Evolutionary conservation across 2,888 invertebrate genomes (phyloP), one percentile per base, ranked within the genome.

Genomic region (Patella depressa): DNA sequence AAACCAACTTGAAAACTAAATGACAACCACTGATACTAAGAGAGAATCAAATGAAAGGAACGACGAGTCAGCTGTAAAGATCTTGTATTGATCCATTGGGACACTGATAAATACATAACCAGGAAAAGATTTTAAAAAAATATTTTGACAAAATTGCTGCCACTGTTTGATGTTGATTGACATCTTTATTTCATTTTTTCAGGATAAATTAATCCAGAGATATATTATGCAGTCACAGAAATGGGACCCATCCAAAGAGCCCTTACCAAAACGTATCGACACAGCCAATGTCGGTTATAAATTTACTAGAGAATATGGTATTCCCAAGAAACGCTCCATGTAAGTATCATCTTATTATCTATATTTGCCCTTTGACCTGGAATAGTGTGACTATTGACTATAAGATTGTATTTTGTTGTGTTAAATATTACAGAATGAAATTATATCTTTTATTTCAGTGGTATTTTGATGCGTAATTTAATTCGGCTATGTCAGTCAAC

Each of bases 191-290:
- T 7, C 17, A 55, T n/a, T 73, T 45, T 72, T 15, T 17, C 83
- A 90, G 90, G 86, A 89, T 81, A 77, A 79, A 53, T 73, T 87
- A 73, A 80, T 89, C 11, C 89, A 89, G 80, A 80, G 88, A n/a
- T 82, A 80, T 73, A 89, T 93, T 65, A 88, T 91, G 85, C 91
- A 91, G 80, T 89, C 92, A 11, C 90, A 91, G 77, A 80, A 89
- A 2, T 92, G 92, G 91, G 96, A 97, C 92, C 94, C 96, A 29
- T 94, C 96, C 88, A 96, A 96, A 90, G 93, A 95, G 79, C 95
- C 95, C 88, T 91, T 97, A 72, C 95, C 96, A 0, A 95, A 94
- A 91, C 92, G 94, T 3, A 95, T 95, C 89, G 94, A 96, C 87
- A 93, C 94, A 2, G 91, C 92, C 53, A 94, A 95, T 85, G 96